Evolutionary conservation across 64 coral and sea anemone genomes (phyloP).

Genomic region (Astreopora myriophthalma): DNA sequence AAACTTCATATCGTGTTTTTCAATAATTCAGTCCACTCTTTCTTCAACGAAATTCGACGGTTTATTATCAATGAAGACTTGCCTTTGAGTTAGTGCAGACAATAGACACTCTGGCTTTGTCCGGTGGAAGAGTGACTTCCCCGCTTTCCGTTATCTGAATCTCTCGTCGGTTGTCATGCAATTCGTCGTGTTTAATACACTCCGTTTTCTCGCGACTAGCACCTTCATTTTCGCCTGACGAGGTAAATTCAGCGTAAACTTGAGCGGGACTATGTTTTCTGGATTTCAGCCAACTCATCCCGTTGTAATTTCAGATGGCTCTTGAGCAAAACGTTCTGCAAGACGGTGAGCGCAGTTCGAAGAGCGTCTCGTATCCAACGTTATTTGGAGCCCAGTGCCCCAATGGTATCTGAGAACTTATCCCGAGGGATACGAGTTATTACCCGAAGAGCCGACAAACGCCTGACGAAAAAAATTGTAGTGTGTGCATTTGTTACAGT

Average conservation of each 20-base stretch:
- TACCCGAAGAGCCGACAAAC: too few species aligned
- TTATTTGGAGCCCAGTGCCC: too few species aligned
- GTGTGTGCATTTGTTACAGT: too few species aligned
- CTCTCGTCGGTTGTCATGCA: conserved; percentile 38
- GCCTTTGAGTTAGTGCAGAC: conserved; percentile 85
- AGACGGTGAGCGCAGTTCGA: too few species aligned
- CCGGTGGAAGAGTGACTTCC: conserved; percentile 82
- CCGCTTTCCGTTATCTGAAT: conserved; percentile 96
- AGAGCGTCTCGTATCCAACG: too few species aligned
- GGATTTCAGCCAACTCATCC: conserved; percentile 68
- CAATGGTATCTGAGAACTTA: too few species aligned
- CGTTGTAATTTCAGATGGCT: not conserved
- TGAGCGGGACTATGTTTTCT: conserved; percentile 89
- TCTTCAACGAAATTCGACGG: too few species aligned
- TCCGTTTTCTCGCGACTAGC: not conserved
- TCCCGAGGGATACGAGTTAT: too few species aligned
- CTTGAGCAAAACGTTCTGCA: too few species aligned
- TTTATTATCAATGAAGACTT: not conserved
- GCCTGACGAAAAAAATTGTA: too few species aligned
- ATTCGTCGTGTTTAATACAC: not conserved
- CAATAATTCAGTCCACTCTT: not conserved
- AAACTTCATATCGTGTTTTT: too few species aligned
- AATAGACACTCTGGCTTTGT: conserved; percentile 90
- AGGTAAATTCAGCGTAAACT: conserved; percentile 93
- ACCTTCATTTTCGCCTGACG: conserved; percentile 51